Conservation (phyloP, 2,888 invertebrate species). For the Cordilura impudica region DNA sequence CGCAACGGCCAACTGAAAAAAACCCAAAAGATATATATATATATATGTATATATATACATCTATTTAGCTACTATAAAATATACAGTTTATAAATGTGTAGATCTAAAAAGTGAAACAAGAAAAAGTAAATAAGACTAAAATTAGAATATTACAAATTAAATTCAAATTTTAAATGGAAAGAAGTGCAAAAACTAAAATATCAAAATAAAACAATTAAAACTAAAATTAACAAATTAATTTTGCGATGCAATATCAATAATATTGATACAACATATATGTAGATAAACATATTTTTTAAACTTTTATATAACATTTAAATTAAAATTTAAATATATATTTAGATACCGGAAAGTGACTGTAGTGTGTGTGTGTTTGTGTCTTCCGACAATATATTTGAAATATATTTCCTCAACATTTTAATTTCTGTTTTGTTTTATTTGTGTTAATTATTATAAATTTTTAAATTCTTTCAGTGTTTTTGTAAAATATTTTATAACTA, state of each 20-base stretch:
- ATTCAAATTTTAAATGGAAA: not conserved
- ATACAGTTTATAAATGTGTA: constrained; percentile 26
- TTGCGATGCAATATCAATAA: not conserved
- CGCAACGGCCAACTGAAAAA: constrained; percentile 39
- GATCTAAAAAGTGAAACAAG: constrained; percentile 28
- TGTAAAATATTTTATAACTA: not conserved
- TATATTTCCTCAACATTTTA: not conserved
- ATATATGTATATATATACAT: constrained; percentile 24
- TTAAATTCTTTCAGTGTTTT: constrained; percentile 29
- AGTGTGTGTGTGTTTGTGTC: not conserved
- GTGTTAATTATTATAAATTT: not conserved
- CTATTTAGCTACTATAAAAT: constrained; percentile 43
- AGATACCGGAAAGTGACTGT: not conserved
- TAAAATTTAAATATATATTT: too few relatives aligned
- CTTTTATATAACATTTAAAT: constrained; percentile 45
- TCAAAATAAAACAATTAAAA: not conserved
- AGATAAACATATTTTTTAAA: too few relatives aligned
- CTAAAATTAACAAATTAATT: not conserved
- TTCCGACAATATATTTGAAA: too few relatives aligned
- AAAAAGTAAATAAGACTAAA: constrained; percentile 4
- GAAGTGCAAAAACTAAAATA: constrained; percentile 5
- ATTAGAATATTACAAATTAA: not conserved
- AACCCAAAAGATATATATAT: constrained; percentile 22
- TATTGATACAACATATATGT: too few relatives aligned
- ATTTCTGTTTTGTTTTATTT: not conserved